Conservation (phyloP, 2,113 vertebrate species). For the Antidorcas marsupialis region DNA sequence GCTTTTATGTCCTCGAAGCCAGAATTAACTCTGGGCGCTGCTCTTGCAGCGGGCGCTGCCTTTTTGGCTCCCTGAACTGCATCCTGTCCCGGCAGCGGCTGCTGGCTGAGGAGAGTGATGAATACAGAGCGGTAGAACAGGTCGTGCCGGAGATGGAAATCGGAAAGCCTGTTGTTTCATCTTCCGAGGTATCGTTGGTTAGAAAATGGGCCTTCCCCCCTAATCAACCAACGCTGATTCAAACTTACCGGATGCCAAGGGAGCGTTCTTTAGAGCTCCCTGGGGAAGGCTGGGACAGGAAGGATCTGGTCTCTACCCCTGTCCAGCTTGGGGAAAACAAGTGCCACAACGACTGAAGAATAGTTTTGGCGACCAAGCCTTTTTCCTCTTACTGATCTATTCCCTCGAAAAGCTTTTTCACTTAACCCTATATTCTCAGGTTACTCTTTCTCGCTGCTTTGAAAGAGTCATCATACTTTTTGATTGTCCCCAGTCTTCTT, state of each 20-base stretch:
- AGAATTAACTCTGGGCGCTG: not conserved
- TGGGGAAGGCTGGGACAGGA: not conserved
- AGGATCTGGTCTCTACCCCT: not conserved
- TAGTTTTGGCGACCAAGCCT: not conserved
- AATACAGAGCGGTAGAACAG: constrained; percentile 45
- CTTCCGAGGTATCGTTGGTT: not conserved
- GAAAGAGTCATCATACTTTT: not conserved
- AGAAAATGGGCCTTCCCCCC: not conserved
- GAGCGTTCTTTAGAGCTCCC: not conserved
- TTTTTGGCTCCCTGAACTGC: not conserved
- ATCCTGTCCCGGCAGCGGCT: constrained; percentile 1
- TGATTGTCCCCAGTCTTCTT: not conserved
- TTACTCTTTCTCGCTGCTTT: not conserved
- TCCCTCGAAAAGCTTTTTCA: not conserved
- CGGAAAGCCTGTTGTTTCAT: not conserved
- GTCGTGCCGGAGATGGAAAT: constrained; percentile 36
- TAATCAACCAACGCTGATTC: not conserved
- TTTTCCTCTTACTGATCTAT: not conserved
- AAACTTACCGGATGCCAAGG: not conserved
- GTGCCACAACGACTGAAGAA: not conserved
- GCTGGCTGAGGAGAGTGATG: not conserved
- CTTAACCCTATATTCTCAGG: not conserved
- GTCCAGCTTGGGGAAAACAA: not conserved
- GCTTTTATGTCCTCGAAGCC: not conserved
- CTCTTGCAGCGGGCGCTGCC: not conserved